phyloP scores from a whole-genome alignment of 2,113 vertebrate species.

The Emberiza fucata region DNA sequence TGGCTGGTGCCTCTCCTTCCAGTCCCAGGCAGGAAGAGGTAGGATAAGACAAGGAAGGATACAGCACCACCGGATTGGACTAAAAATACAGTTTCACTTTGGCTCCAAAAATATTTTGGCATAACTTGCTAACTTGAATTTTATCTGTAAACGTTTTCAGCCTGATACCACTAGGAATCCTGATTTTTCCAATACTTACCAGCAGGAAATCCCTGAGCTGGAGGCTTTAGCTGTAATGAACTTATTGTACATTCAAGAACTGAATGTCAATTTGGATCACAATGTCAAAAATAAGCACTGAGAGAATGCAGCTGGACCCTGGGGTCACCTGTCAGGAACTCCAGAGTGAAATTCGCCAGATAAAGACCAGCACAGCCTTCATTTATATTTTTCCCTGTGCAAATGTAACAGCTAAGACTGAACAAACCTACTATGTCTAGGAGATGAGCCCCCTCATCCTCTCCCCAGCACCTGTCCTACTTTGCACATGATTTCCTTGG shows the following conservation, averaged over 20 bases:
- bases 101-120: slow-evolving; percentile 13
- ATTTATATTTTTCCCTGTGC: neutral
- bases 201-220: slow-evolving; percentile 50
- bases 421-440: neutral
- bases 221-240: slow-evolving; percentile 45
- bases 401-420: neutral
- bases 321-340: slow-evolving; percentile 52
- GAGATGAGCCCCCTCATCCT: neutral
- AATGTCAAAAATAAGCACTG: slow-evolving; percentile 24
- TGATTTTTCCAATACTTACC: slow-evolving; percentile 24
- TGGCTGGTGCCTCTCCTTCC: neutral
- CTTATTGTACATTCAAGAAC: slow-evolving; percentile 35
- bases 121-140: neutral
- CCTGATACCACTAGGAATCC: neutral
- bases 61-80: neutral
- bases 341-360: slow-evolving; percentile 39
- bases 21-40: neutral
- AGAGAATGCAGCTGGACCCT: neutral
- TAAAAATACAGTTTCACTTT: neutral
- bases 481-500: neutral
- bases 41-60: neutral
- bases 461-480: neutral
- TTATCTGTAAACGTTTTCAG: slow-evolving; percentile 17
- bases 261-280: slow-evolving; percentile 16
- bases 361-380: neutral